A percentile compares a stretch with the other conserved stretches of the same genome.
These are phyloP conservation scores for Therioaphis trifolii DNA, from an alignment of 2,888 invertebrate genomes.

Conservation along the genomic window DNA sequence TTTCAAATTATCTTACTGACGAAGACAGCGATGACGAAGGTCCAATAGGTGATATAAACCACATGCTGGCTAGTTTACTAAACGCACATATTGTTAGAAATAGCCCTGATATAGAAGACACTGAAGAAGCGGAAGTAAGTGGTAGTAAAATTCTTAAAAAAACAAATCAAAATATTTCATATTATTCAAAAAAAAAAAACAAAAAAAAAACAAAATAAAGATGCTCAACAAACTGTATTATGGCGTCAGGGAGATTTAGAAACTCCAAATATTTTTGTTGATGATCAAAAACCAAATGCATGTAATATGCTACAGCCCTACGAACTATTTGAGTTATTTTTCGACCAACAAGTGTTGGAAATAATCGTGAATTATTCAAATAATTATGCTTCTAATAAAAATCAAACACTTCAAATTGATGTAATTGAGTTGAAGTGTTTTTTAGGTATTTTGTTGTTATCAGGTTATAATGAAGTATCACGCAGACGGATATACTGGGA, in stretches of 20 bases:
- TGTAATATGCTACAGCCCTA: slow-evolving; percentile 10
- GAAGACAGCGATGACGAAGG: slow-evolving; percentile 11
- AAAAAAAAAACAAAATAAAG: not conserved
- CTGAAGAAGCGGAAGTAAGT: not conserved
- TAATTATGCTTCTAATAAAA: slow-evolving; percentile 15
- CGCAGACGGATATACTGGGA: no score
- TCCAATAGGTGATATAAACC: slow-evolving; percentile 3
- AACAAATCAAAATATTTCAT: not conserved
- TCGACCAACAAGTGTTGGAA: slow-evolving; percentile 21
- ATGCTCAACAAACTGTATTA: slow-evolving; percentile 33
- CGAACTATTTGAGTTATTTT: slow-evolving; percentile 31
- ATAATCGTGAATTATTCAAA: slow-evolving; percentile 21
- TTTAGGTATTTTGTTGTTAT: no score
- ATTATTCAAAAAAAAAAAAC: not conserved
- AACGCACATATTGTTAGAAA: not conserved
- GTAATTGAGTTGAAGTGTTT: slow-evolving; percentile 60
- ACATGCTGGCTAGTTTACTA: no score
- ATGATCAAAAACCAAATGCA: slow-evolving; percentile 11
- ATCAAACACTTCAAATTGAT: slow-evolving; percentile 6
- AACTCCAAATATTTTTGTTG: slow-evolving; percentile 27
- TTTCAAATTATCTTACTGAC: no score
- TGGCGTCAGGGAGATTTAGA: slow-evolving; percentile 22
- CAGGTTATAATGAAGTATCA: no score
- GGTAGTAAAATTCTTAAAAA: not conserved
- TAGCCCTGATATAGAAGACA: not conserved